Evolutionary conservation across 2,888 invertebrate genomes (phyloP).

Genomic region (Phyllotreta striolata): DNA sequence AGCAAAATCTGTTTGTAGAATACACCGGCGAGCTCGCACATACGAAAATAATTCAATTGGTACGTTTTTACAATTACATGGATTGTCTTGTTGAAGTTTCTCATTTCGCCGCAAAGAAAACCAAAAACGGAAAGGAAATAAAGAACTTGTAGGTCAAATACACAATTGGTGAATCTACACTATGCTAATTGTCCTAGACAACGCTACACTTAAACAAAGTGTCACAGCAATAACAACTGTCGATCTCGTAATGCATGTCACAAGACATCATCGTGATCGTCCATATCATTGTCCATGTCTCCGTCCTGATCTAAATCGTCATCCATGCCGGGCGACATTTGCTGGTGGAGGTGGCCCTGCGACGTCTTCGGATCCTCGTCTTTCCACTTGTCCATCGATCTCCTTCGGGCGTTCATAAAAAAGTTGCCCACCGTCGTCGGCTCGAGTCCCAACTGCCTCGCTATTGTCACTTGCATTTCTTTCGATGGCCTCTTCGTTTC

Average conservation of each 20-base stretch:
- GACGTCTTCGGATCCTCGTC: slow-evolving; percentile 82
- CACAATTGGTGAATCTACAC: slow-evolving; percentile 51
- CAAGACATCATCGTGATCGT: slow-evolving; percentile 68
- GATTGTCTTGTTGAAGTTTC: slow-evolving; percentile 43
- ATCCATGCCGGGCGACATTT: slow-evolving; percentile 61
- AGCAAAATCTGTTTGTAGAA: background rate
- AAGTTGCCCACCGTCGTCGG: slow-evolving; percentile 99
- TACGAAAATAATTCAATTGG: slow-evolving; percentile 1
- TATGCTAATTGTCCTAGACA: slow-evolving; percentile 52
- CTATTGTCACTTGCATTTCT: slow-evolving; percentile 99
- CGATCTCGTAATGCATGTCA: slow-evolving; percentile 63
- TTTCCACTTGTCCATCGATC: slow-evolving; percentile 98
- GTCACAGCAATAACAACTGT: slow-evolving; percentile 62
- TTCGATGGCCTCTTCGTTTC: slow-evolving; percentile 99
- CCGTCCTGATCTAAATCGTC: slow-evolving; percentile 61
- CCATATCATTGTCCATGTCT: slow-evolving; percentile 65
- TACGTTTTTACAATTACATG: slow-evolving; percentile 14
- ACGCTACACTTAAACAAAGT: slow-evolving; percentile 54
- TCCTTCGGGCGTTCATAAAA: slow-evolving; percentile 99
- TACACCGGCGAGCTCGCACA: slow-evolving; percentile 2
- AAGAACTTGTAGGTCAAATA: slow-evolving; percentile 47
- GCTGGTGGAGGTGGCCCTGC: slow-evolving; percentile 57
- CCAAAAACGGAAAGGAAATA: slow-evolving; percentile 24
- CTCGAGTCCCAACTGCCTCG: slow-evolving; percentile 94
- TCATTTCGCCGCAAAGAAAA: slow-evolving; percentile 39